phyloP scores from a whole-genome alignment of 2,888 invertebrate species.

The Acanthococcus lagerstroemiae region DNA sequence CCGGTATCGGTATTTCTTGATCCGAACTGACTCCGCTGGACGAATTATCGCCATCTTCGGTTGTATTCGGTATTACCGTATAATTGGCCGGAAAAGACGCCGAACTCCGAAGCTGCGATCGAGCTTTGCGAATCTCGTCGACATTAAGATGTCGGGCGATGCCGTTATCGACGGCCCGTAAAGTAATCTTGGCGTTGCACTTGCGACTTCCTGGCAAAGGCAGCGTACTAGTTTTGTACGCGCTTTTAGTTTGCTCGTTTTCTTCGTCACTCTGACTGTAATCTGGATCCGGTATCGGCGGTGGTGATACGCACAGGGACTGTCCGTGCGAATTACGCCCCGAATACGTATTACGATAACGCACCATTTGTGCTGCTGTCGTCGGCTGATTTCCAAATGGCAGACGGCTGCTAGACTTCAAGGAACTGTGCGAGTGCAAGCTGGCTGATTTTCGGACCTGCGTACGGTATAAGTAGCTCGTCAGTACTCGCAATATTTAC shows the following conservation, averaged over 20 bases:
- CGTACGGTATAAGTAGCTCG: background rate
- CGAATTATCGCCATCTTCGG: slow-evolving; percentile 76
- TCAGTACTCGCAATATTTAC: too few species aligned
- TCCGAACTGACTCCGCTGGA: slow-evolving; percentile 81
- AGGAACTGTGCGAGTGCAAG: slow-evolving; percentile 44
- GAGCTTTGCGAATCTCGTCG: slow-evolving; percentile 71
- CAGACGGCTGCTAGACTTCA: background rate
- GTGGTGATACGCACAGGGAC: slow-evolving; percentile 39
- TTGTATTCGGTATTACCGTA: slow-evolving; percentile 40
- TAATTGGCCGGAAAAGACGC: slow-evolving; percentile 81
- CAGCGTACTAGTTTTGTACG: slow-evolving; percentile 34
- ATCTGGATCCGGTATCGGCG: slow-evolving; percentile 86
- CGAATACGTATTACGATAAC: background rate
- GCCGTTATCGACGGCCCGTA: slow-evolving; percentile 45
- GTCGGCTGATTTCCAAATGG: background rate
- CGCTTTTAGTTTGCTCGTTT: slow-evolving; percentile 42
- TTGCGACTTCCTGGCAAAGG: slow-evolving; percentile 59
- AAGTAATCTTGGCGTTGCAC: slow-evolving; percentile 49
- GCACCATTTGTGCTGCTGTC: background rate
- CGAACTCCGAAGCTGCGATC: slow-evolving; percentile 72
- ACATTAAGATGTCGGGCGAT: slow-evolving; percentile 79
- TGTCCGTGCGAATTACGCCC: slow-evolving; percentile 18
- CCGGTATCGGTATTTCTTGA: slow-evolving; percentile 52
- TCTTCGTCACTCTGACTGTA: slow-evolving; percentile 82
- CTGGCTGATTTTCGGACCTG: slow-evolving; percentile 55